A percentile compares a stretch with the other conserved stretches of the same genome.
Evolutionary conservation across 2,888 invertebrate species (phyloP).

Genomic region (Clepsis dumicolana): DNA sequence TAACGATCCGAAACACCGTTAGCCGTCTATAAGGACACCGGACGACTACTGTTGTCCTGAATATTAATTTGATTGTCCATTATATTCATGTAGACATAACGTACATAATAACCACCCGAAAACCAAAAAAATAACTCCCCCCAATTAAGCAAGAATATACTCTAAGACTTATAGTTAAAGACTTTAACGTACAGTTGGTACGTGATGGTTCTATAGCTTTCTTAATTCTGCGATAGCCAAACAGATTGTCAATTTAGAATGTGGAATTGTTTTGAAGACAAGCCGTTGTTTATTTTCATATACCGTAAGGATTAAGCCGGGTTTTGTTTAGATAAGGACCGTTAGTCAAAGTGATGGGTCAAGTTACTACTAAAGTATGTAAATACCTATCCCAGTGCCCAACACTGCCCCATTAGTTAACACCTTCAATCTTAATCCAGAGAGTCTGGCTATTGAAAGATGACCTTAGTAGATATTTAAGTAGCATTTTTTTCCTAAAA

Average conservation of each 20-base stretch:
- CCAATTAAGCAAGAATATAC: neutral
- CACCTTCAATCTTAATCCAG: no score
- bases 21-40: conserved; percentile 73
- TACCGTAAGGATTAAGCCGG: neutral
- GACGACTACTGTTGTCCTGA: conserved; percentile 68
- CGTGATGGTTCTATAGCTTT: neutral
- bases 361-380: no score
- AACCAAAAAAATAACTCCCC: neutral
- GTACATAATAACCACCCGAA: neutral
- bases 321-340: neutral
- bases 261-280: neutral
- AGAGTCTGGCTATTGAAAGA: no score
- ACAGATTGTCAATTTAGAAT: neutral
- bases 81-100: conserved; percentile 19
- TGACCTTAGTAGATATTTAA: no score
- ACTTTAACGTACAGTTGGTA: neutral
- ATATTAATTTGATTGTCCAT: conserved; percentile 62
- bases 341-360: neutral
- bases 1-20: conserved; percentile 61
- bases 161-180: neutral
- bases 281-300: neutral
- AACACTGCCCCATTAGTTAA: no score
- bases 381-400: no score
- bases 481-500: no score
- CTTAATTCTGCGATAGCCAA: neutral